Base-by-base conservation (phyloP, 2,113 vertebrate species). In the Oxygymnocypris stewartii region DNA sequence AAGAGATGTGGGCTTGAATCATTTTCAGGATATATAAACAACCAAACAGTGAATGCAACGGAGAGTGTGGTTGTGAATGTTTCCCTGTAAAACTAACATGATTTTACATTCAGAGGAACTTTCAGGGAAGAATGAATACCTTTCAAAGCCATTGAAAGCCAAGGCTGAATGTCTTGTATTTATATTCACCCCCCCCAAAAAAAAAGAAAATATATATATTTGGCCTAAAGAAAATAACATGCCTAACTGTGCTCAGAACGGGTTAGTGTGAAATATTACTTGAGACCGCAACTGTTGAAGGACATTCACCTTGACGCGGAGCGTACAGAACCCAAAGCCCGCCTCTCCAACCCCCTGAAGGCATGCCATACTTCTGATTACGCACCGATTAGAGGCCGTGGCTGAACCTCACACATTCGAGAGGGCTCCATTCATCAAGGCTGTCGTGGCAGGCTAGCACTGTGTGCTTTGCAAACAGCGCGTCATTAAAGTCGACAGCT, bases 291-390 rank as follows among this genome's bases (percentile, higher is more conserved):
- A 40, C 31, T 23, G 4, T 63, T 65, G 9, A 78, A 40, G 57
- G 57, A 42, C 23, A 63, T 79, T 57, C 57, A 81, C 47, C 49
- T 78, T 35, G 76, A 78, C 9, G 25, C 49, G 37, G 44, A 47
- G 82, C 25, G 75, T 8, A 73, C 31, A 82, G 51, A 59, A 78
- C 44, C 25, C 13, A 28, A 78, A 78, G 13, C 11, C 25, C 0
- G 11, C 10, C 61, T 69, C 91, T 91, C 92, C 92, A 93, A 91
- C 92, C 31, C 92, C 93, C 93, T 93, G 92, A 94, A 94, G 95
- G 95, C 92, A 93, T 90, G 94, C 94, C 91, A 94, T 95, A 95
- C 95, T 95, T 94, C 91, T 94, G 96, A 97, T 96, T 94, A 96
- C 95, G 94, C 95, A 96, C 95, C 95, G 94, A 97, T 94, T 91